These are phyloP conservation scores for Disparrhopalites patrizii DNA, from an alignment of 2,888 invertebrate species.

Conservation along the genomic window DNA sequence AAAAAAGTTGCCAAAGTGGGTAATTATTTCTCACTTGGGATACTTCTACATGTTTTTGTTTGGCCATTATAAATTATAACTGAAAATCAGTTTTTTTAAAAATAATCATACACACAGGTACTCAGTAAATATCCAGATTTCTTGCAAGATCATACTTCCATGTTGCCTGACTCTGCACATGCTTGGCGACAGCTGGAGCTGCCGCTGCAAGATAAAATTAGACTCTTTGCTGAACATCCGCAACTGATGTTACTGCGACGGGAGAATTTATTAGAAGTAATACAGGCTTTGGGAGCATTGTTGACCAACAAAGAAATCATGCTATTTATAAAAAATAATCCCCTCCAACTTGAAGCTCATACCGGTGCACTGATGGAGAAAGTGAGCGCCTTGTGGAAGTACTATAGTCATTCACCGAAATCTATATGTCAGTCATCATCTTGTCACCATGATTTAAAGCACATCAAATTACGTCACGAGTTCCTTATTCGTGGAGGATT, in stretches of 20 bases:
- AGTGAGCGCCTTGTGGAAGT: constrained; percentile 37
- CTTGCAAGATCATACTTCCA: constrained; percentile 1
- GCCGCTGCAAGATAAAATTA: constrained; percentile 23
- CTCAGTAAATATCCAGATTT: constrained; percentile 35
- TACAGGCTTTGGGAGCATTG: constrained; percentile 33
- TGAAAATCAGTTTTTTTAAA: not conserved
- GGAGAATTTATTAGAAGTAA: constrained; percentile 17
- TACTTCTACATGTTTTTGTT: not conserved
- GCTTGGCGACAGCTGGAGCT: constrained; percentile 31
- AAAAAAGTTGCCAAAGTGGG: constrained; percentile 10
- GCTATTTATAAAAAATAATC: constrained; percentile 31
- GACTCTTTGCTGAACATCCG: constrained; percentile 31
- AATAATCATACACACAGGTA: constrained; percentile 28
- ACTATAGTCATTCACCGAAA: constrained; percentile 35
- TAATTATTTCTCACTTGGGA: not conserved
- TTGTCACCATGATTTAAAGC: constrained; percentile 22
- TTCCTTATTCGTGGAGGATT: constrained; percentile 43
- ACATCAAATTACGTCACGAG: constrained; percentile 39
- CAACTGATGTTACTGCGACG: constrained; percentile 25
- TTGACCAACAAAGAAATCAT: constrained; percentile 33
- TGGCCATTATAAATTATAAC: not conserved
- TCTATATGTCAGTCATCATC: constrained; percentile 32
- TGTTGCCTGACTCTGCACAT: constrained; percentile 12
- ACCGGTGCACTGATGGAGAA: constrained; percentile 22
- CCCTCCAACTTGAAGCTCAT: constrained; percentile 20